Base-by-base conservation (phyloP, 2,797 vertebrate species). In the Chaenodraco wilsoni region DNA sequence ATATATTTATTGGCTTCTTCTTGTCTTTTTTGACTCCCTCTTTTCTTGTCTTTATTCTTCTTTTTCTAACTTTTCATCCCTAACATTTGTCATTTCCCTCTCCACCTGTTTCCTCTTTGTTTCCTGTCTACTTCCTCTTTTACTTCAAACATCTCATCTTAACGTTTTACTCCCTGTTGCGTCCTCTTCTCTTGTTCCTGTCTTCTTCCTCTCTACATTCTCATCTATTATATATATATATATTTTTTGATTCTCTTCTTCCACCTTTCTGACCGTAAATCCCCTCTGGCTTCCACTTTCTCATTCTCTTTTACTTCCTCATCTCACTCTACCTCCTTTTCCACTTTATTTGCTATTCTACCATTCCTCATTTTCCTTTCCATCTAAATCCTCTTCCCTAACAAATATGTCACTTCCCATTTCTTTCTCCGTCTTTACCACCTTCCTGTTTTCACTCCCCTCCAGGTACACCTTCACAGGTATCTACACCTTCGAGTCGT, bases 401-500 rank as follows among this genome's bases (percentile, higher is more conserved):
- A 37, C 33, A 37, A 37, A 37, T 37, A 37, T 37, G 33, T 9
- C 33, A 37, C 33, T 37, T 37, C 33, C 1, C 27, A 27, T 27
- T 27, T 37, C 33, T 1, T 9, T 37, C 33, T 37, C 33, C 6
- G 1, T 37, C 33, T 37, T 37, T 37, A 37, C 33, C 33, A 37
- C 33, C 33, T 37, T 37, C 33, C 33, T 37, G 33, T 37, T 37
- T 37, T 37, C 6, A 9, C 70, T 21, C 63, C 17, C 49, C 0
- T 49, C 11, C 88, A 95, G 94, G 88, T 90, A 91, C 74, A 83
- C 93, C 87, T 99, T 99, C 90, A 99, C 98, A 75, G 97, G 96
- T 82, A 98, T 99, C 93, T 99, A 99, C 80, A 99, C 97, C 12
- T 99, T 99, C 71, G 98, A 99, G 92, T 99, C 97, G 8, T 87